These are phyloP conservation scores for Harmothoe impar DNA, from an alignment of 2,888 invertebrate genomes.

Conservation along the genomic window DNA sequence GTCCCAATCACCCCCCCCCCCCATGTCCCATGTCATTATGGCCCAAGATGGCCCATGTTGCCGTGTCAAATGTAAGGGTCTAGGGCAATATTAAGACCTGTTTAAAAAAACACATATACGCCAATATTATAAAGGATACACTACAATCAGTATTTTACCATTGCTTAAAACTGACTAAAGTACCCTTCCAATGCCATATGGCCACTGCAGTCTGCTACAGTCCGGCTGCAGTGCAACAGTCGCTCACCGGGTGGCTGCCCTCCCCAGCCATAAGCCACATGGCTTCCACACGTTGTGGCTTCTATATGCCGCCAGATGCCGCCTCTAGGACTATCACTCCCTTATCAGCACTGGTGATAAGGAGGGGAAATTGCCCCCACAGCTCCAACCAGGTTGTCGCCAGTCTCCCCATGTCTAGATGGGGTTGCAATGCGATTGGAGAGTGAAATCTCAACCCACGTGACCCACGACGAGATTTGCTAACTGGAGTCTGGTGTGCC, in stretches of 20 bases:
- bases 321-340: background rate
- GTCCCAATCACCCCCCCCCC: too few species aligned
- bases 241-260: background rate
- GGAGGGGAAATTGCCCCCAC: background rate
- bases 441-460: background rate
- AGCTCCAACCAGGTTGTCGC: background rate
- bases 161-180: too few species aligned
- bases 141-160: too few species aligned
- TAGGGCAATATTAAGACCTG: too few species aligned
- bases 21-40: too few species aligned
- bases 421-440: background rate
- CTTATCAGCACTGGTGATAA: background rate
- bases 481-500: background rate
- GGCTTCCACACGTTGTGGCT: background rate
- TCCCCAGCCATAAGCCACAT: background rate
- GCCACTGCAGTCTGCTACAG: too few species aligned
- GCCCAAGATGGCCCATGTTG: too few species aligned
- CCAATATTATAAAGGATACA: too few species aligned
- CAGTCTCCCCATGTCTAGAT: background rate
- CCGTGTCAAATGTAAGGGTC: too few species aligned
- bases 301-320: background rate
- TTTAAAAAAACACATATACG: too few species aligned
- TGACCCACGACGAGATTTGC: background rate
- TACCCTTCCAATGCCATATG: too few species aligned
- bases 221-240: too few species aligned